Evolutionary conservation across 2,797 vertebrate genomes (phyloP).

Genomic region (Fistularia commersonii): DNA sequence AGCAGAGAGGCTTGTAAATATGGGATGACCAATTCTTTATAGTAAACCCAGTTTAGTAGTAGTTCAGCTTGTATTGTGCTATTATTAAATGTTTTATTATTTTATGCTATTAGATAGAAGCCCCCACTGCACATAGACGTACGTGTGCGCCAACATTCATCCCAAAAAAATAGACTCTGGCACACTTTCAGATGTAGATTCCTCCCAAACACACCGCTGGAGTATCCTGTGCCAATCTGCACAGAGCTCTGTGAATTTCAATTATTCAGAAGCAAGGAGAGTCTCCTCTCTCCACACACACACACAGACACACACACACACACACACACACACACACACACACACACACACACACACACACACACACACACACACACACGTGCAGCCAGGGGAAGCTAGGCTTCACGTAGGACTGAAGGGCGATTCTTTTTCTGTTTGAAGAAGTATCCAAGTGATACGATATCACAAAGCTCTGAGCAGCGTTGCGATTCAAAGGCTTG

Average conservation of each 20-base stretch:
- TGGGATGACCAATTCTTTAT: too few relatives aligned
- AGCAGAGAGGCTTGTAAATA: not conserved
- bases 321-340: not conserved
- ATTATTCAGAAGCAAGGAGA: conserved; percentile 43
- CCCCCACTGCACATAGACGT: too few relatives aligned
- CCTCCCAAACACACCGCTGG: conserved; percentile 11
- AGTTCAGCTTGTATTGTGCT: too few relatives aligned
- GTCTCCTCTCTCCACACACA: conserved; percentile 1
- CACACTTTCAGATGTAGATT: conserved; percentile 34
- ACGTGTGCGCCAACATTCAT: conserved; percentile 10
- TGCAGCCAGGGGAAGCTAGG: not conserved
- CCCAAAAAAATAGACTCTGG: conserved; percentile 28
- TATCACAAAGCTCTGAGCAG: conserved; percentile 1
- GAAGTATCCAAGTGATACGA: conserved; percentile 15
- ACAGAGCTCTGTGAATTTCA: conserved; percentile 32
- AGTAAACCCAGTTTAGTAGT: too few relatives aligned
- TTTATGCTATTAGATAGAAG: too few relatives aligned
- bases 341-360: not conserved
- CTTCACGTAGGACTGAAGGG: conserved; percentile 14
- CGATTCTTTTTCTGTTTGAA: conserved; percentile 14
- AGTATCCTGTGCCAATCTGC: conserved; percentile 32
- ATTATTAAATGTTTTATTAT: too few relatives aligned
- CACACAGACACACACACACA: not conserved
- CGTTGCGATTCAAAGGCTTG: conserved; percentile 6
- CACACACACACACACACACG: conserved; percentile 1